Percentiles rank a stretch among this genome's conserved stretches.
Evolutionary conservation across 2,888 invertebrate genomes (phyloP).

Genomic region (Lithosia quadra): DNA sequence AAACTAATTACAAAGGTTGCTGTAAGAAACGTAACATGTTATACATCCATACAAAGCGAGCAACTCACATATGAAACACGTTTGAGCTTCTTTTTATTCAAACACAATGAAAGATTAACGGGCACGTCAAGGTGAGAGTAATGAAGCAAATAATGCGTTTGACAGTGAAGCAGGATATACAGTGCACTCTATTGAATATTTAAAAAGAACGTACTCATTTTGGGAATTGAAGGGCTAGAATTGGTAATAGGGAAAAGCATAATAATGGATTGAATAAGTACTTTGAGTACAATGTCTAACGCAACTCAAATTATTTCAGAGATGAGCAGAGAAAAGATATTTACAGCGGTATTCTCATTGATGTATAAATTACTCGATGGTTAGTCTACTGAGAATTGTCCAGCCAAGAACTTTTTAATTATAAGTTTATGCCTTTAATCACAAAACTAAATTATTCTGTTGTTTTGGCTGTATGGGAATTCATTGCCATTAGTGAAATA

Average conservation of each 20-base stretch:
- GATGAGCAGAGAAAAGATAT: no score
- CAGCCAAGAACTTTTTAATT: neutral
- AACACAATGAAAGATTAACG: conserved; percentile 80
- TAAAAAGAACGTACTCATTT: conserved; percentile 66
- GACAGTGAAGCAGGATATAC: conserved; percentile 65
- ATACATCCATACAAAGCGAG: conserved; percentile 51
- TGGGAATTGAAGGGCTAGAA: conserved; percentile 56
- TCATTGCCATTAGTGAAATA: neutral
- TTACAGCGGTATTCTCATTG: no score
- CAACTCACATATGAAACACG: conserved; percentile 65
- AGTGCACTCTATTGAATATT: conserved; percentile 73
- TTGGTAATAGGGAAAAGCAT: conserved; percentile 33
- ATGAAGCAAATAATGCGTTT: conserved; percentile 79
- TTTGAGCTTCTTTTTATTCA: conserved; percentile 64
- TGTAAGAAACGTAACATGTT: conserved; percentile 42
- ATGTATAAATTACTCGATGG: no score
- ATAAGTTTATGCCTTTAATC: neutral
- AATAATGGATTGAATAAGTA: conserved; percentile 34
- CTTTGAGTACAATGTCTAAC: conserved; percentile 23
- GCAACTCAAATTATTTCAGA: neutral
- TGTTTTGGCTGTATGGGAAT: neutral
- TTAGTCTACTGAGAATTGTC: neutral
- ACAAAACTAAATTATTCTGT: neutral
- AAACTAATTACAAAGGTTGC: conserved; percentile 31
- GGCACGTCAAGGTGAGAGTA: conserved; percentile 73